Percentiles rank a stretch among this genome's conserved stretches.
Evolutionary conservation across 2,797 vertebrate species (phyloP).

Genomic region (Prunella strophiata): DNA sequence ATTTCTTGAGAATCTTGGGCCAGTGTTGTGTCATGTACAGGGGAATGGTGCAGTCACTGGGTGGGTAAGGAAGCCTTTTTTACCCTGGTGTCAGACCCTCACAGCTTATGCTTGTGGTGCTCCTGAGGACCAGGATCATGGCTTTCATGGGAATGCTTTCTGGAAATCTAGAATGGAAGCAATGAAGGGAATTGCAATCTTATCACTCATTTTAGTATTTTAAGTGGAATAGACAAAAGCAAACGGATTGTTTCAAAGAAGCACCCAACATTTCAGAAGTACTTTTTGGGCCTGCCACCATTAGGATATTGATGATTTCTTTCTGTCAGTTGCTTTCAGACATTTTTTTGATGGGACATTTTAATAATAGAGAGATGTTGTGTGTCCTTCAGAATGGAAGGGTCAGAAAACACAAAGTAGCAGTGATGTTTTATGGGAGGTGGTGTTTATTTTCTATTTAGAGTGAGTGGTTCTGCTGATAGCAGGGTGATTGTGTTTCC

Average conservation of each 20-base stretch:
- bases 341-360: not conserved
- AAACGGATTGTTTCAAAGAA: not conserved
- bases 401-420: not conserved
- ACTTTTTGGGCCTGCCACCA: not conserved
- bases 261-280: not conserved
- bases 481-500: not conserved
- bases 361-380: not conserved
- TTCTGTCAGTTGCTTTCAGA: not conserved
- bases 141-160: not conserved
- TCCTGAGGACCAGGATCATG: not conserved
- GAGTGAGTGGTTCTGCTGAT: not conserved
- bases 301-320: not conserved
- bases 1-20: not conserved
- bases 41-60: not conserved
- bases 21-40: rapidly evolving
- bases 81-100: not conserved
- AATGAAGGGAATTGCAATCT: not conserved
- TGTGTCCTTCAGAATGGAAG: not conserved
- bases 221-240: not conserved
- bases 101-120: not conserved
- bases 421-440: not conserved
- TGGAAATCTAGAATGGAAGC: not conserved
- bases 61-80: not conserved
- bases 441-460: not conserved
- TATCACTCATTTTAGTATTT: not conserved